These are phyloP conservation scores for Xanthia icteritia DNA, from an alignment of 2,888 invertebrate genomes.

Conservation along the genomic window DNA sequence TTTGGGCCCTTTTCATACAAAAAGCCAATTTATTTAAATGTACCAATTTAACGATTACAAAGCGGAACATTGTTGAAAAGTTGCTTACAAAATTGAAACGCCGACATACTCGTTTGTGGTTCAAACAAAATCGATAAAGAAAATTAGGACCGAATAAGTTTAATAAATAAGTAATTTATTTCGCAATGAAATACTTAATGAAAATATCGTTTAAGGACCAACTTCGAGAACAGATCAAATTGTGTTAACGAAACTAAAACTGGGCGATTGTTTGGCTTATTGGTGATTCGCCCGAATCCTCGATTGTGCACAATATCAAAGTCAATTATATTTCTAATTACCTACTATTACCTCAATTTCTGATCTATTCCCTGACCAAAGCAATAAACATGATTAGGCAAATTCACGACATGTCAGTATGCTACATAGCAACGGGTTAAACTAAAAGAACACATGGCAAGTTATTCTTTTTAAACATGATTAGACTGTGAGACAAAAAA, in stretches of 20 bases:
- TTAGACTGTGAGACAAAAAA: background rate
- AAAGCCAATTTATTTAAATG: conserved; percentile 64
- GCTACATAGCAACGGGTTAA: background rate
- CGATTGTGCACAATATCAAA: background rate
- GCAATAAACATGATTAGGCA: background rate
- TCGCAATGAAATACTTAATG: conserved; percentile 19
- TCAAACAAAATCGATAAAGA: conserved; percentile 51
- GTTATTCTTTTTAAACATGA: background rate
- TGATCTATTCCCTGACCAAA: background rate
- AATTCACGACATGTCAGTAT: background rate
- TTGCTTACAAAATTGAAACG: conserved; percentile 57
- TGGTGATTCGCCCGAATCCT: background rate
- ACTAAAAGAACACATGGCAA: background rate
- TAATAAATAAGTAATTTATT: conserved; percentile 38
- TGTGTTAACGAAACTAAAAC: conserved; percentile 3
- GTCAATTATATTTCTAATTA: background rate
- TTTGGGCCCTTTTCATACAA: conserved; percentile 46
- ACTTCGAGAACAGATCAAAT: background rate
- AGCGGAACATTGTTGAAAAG: conserved; percentile 58
- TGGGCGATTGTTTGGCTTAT: background rate
- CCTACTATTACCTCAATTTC: background rate
- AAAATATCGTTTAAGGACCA: conserved; percentile 6
- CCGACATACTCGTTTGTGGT: conserved; percentile 46
- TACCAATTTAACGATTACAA: conserved; percentile 63
- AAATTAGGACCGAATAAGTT: conserved; percentile 45